A percentile compares a stretch with the other conserved stretches of the same genome.
Evolutionary conservation across 2,113 vertebrate species (phyloP).

Genomic region (Microcebus ravelobensis): DNA sequence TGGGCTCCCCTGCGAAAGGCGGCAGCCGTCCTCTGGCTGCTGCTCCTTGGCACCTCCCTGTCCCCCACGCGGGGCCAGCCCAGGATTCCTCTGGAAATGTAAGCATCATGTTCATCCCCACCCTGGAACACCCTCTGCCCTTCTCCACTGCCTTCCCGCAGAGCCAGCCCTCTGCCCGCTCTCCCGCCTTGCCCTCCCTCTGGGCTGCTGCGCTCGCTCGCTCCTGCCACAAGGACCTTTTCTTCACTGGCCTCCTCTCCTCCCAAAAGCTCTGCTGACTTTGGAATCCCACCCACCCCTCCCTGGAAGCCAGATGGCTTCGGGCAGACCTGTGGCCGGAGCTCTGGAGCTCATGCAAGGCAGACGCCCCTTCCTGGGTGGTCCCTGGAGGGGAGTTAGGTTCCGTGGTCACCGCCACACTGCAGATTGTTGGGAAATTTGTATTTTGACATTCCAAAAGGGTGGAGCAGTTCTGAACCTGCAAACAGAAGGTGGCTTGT

Average conservation of each 20-base stretch:
- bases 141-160: no score
- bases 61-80: conserved; percentile 84
- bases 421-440: neutral
- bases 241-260: neutral
- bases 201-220: no score
- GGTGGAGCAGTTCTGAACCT: neutral
- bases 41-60: conserved; percentile 79
- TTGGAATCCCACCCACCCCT: neutral
- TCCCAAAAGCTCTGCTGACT: neutral
- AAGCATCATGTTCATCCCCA: conserved; percentile 80
- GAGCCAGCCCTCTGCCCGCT: neutral
- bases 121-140: neutral
- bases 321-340: neutral
- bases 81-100: conserved; percentile 93
- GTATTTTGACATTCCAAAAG: neutral
- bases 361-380: neutral
- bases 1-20: neutral
- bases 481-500: neutral
- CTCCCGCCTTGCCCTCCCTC: neutral
- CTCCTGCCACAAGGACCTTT: neutral
- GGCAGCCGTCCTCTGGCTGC: conserved; percentile 60
- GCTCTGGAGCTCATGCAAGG: neutral
- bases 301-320: neutral
- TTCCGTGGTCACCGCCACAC: fast-evolving
- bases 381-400: fast-evolving